A percentile compares a stretch with the other conserved stretches of the same genome.
Conservation (phyloP, 2,888 invertebrate species). For the Melanotus villosus region DNA sequence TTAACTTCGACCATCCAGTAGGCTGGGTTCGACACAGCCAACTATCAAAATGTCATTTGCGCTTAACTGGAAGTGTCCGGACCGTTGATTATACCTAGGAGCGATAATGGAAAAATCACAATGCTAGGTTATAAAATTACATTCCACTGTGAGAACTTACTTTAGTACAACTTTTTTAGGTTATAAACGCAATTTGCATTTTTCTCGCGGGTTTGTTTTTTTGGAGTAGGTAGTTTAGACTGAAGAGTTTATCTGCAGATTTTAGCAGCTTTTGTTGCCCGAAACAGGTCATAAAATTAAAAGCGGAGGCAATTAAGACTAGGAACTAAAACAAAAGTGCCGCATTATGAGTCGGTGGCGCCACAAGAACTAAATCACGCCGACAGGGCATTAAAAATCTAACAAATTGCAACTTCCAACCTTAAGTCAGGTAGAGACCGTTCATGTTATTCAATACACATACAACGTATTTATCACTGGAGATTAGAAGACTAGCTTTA, state of each 20-base stretch:
- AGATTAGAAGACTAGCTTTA: background rate
- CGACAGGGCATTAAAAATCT: slow-evolving; percentile 42
- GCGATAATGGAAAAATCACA: slow-evolving; percentile 54
- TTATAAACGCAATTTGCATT: background rate
- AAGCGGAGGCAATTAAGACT: slow-evolving; percentile 38
- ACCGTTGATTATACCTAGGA: slow-evolving; percentile 38
- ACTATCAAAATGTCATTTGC: slow-evolving; percentile 57
- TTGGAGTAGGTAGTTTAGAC: background rate
- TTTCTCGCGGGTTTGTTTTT: background rate
- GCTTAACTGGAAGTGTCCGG: slow-evolving; percentile 51
- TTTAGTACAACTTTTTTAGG: background rate
- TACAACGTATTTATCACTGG: slow-evolving; percentile 6
- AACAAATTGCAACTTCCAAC: slow-evolving; percentile 44
- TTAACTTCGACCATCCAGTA: slow-evolving; percentile 45
- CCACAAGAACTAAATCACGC: slow-evolving; percentile 44
- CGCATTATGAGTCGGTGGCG: slow-evolving; percentile 43
- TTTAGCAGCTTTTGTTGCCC: slow-evolving; percentile 10
- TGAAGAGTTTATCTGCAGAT: slow-evolving; percentile 1
- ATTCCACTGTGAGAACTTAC: slow-evolving; percentile 20
- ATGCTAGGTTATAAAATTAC: slow-evolving; percentile 22
- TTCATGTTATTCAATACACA: slow-evolving; percentile 1
- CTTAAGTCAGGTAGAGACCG: slow-evolving; percentile 38
- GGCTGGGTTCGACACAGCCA: slow-evolving; percentile 40
- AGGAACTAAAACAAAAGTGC: slow-evolving; percentile 45
- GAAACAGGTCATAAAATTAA: slow-evolving; percentile 36